phyloP scores from a whole-genome alignment of 35 echinoderm and acorn worm species.

The Ptychodera flava region DNA sequence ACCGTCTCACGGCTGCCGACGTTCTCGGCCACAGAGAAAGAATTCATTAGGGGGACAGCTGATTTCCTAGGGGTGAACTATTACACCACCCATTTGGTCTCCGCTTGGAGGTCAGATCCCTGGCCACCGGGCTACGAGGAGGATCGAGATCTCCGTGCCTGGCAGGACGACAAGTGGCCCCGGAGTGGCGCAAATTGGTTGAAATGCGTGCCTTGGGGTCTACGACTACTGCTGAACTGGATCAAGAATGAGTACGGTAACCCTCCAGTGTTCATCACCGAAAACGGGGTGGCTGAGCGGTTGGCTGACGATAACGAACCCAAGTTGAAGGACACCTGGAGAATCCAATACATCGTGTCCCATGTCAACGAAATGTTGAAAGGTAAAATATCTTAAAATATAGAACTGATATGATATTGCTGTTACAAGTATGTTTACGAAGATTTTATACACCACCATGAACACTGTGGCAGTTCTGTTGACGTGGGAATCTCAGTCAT shows the following conservation, averaged over 20 bases:
- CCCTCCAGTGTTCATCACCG: constrained; percentile 82
- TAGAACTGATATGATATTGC: too few relatives aligned
- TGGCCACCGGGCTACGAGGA: constrained; percentile 53
- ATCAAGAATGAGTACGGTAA: constrained; percentile 70
- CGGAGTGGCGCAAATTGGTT: constrained; percentile 64
- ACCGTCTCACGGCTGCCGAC: constrained; percentile 58
- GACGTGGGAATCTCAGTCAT: too few relatives aligned
- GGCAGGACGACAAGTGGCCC: constrained; percentile 75
- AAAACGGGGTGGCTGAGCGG: constrained; percentile 78
- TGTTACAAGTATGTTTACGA: too few relatives aligned
- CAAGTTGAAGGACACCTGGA: constrained; percentile 43
- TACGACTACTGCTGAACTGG: constrained; percentile 81
- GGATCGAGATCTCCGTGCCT: constrained; percentile 71
- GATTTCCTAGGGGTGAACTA: constrained; percentile 51
- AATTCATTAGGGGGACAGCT: constrained; percentile 25
- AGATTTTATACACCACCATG: too few relatives aligned
- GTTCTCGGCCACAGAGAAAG: constrained; percentile 66
- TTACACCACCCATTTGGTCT: not conserved
- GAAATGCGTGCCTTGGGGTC: constrained; percentile 81
- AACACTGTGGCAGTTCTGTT: too few relatives aligned
- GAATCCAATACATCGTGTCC: constrained; percentile 57
- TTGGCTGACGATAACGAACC: constrained; percentile 17
- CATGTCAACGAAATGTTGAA: constrained; percentile 91
- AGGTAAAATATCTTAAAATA: too few relatives aligned
- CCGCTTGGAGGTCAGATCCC: not conserved